Conservation (phyloP, 1,140 invertebrate genomes). For the Leptinotarsa undecemlineata region DNA sequence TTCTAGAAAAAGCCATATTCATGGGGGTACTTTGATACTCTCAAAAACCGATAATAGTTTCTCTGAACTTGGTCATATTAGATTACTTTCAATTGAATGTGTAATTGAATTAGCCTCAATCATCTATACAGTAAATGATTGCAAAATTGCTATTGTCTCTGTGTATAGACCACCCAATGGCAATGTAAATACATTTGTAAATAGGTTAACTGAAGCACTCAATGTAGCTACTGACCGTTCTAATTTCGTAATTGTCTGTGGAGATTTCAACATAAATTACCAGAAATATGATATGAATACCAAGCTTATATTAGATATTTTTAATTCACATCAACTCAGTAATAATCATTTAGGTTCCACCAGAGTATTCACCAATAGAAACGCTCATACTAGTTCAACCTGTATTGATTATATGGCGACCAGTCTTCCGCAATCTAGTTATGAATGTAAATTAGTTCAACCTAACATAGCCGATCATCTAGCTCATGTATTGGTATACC, state of each 20-base stretch:
- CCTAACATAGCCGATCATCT: not conserved
- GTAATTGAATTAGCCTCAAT: not conserved
- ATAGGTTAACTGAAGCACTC: not conserved
- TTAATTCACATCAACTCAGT: slow-evolving; percentile 7
- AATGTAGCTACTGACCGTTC: not conserved
- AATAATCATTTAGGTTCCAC: not conserved
- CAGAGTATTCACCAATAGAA: slow-evolving; percentile 8
- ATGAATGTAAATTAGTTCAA: not conserved
- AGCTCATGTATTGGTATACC: not conserved
- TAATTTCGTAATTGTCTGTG: not conserved
- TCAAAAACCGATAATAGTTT: not conserved
- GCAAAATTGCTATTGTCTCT: not conserved
- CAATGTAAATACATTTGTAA: not conserved
- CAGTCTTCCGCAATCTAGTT: not conserved
- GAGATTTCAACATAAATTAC: slow-evolving; percentile 6
- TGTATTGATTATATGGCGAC: not conserved
- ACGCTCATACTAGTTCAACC: slow-evolving; percentile 2
- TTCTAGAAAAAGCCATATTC: slow-evolving; percentile 7
- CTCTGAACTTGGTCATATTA: not conserved
- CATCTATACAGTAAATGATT: slow-evolving; percentile 5
- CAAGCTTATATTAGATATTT: slow-evolving; percentile 1
- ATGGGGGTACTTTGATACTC: slow-evolving; percentile 1
- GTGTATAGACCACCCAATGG: slow-evolving; percentile 11
- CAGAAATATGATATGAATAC: slow-evolving; percentile 12
- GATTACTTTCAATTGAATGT: not conserved